Percentiles rank a stretch among this genome's conserved stretches.
These are phyloP conservation scores for Achlya flavicornis DNA, from an alignment of 2,888 invertebrate species.

Conservation along the genomic window DNA sequence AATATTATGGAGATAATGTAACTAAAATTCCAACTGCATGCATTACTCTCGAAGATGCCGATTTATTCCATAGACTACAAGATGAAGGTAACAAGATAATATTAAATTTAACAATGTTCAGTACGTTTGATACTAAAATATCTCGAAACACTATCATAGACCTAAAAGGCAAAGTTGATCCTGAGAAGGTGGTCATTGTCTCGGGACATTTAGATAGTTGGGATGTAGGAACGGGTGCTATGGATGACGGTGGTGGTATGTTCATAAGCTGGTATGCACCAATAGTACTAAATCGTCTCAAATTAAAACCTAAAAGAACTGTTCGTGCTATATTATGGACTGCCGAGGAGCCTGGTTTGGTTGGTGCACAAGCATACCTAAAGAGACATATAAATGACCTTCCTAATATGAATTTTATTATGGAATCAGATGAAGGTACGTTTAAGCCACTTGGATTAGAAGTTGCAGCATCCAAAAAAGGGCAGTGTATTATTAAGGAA, in stretches of 20 bases:
- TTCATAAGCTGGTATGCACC: slow-evolving; percentile 91
- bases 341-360: slow-evolving; percentile 88
- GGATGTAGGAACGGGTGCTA: slow-evolving; percentile 96
- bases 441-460: slow-evolving; percentile 89
- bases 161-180: slow-evolving; percentile 77
- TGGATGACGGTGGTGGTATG: slow-evolving; percentile 94
- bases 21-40: slow-evolving; percentile 88
- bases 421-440: slow-evolving; percentile 94
- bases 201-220: slow-evolving; percentile 94
- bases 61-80: slow-evolving; percentile 86
- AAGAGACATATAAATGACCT: slow-evolving; percentile 81
- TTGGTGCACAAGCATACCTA: slow-evolving; percentile 87
- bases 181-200: slow-evolving; percentile 86
- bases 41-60: slow-evolving; percentile 91
- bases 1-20: slow-evolving; percentile 83
- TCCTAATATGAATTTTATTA: slow-evolving; percentile 88
- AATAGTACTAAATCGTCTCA: slow-evolving; percentile 85
- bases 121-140: slow-evolving; percentile 76
- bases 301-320: slow-evolving; percentile 88
- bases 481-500: slow-evolving; percentile 87
- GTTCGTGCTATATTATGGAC: slow-evolving; percentile 91
- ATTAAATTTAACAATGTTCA: slow-evolving; percentile 85
- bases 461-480: slow-evolving; percentile 85
- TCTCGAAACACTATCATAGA: slow-evolving; percentile 90
- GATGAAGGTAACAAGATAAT: slow-evolving; percentile 70